Evolutionary conservation across 2,797 vertebrate species (phyloP), one percentile per base, ranked within the genome.

Genomic region (Acrossocheilus fasciatus): DNA sequence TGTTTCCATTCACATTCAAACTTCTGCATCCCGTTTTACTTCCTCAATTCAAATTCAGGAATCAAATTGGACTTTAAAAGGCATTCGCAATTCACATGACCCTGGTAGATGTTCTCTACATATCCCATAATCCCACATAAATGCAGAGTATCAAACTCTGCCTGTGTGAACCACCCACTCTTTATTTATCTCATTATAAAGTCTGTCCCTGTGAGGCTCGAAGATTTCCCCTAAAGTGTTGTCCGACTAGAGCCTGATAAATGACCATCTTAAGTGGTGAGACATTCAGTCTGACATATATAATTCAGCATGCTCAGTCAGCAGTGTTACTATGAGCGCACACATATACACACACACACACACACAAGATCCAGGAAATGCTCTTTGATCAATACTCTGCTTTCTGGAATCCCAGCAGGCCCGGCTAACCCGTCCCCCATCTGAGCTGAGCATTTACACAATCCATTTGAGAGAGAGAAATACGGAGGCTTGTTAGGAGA

Each of bases 251-350:
- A 20, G 12, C 57, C 73, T 86, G 85, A 87, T 88, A 82, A 87
- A 85, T 82, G 86, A 86, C 57, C 10, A 54, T 79, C 77, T 87
- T 85, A 89, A 91, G 91, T 82, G 78, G 79, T 59, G 88, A 85
- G 14, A 81, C 79, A 8, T 59, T 74, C 77, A 68, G 79, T 17
- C 26, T 78, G 89, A 89, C 90, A 90, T 93, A 88, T 91, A 87
- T 88, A 87, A 92, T 92, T 92, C 90, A 90, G 87, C 88, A 81
- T 90, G 91, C 92, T 91, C 82, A 88, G 88, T 92, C 91, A 92
- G 92, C 92, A 92, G 86, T 86, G 73, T 64, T 26, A 88, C 90
- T 86, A 84, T 80, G 26, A 64, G 45, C 79, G 54, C 80, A 34
- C 41, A 69, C 43, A 26, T 23, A 34, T 30, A 69, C 34, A 36